Evolutionary conservation across 1,140 invertebrate genomes (phyloP), one percentile per base, ranked within the genome.

Genomic region (Drosophila simulans): DNA sequence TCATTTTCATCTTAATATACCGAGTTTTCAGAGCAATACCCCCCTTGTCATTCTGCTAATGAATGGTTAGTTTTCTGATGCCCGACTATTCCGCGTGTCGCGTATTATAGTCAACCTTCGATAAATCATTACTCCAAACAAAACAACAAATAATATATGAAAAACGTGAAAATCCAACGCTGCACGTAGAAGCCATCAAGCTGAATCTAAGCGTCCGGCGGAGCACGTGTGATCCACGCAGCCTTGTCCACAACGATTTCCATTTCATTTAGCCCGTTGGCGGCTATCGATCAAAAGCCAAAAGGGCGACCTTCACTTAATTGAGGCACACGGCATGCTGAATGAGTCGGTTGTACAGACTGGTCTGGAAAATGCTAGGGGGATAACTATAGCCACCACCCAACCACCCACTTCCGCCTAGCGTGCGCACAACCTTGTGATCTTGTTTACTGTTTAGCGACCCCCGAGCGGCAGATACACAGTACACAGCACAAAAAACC

Each of bases 361-460:
- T 5, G 20, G 49, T 52, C 49, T 52, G 49, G 49, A 52, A 35
- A 7, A 34, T 20, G 4, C 2, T 12, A 42, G 25, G 35, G 57
- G 53, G 15, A 31, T 4, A 17, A n/a, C 17, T 22, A n/a, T 45
- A 42, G 40, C 39, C 10, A 43, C 42, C 42, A 43, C 20, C 42
- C 17, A 39, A 15, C 68, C 76, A 62, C 83, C 80, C 80, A 80
- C 83, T 89, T 88, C 83, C 84, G 84, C 84, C 82, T 89, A 76
- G 84, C 84, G 82, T 86, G 80, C 84, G 84, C 84, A 80, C 80
- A 89, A 89, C 84, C 84, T 89, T 89, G 84, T 89, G 84, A 89
- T 89, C 85, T 84, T 89, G 84, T 89, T 89, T 89, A 88, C 80
- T 88, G 83, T 88, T 89, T 88, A 88, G 83, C 83, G 84, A 88